Percentiles rank a stretch among this genome's conserved stretches.
phyloP scores from a whole-genome alignment of 2,888 invertebrate genomes.

The Trissolcus japonicus region DNA sequence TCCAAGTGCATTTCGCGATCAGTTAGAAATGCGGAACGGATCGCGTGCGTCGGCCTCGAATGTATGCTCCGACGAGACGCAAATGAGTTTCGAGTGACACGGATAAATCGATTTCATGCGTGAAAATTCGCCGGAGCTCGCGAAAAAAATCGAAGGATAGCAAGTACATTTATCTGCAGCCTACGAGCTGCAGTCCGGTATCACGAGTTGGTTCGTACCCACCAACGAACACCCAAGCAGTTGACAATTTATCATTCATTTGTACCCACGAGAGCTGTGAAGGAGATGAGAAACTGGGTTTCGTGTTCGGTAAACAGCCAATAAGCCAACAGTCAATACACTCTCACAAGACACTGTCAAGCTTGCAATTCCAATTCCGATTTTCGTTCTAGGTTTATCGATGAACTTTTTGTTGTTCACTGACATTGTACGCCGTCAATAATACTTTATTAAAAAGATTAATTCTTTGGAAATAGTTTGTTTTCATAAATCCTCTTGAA shows the following conservation, averaged over 20 bases:
- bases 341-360: slow-evolving; percentile 60
- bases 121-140: slow-evolving; percentile 54
- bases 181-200: slow-evolving; percentile 56
- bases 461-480: not conserved
- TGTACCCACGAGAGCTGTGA: slow-evolving; percentile 57
- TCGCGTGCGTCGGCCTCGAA: slow-evolving; percentile 36
- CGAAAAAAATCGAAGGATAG: slow-evolving; percentile 57
- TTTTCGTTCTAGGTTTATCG: slow-evolving; percentile 20
- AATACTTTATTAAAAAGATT: not conserved
- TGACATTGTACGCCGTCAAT: no score
- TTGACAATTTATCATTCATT: slow-evolving; percentile 59
- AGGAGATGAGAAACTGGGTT: slow-evolving; percentile 57
- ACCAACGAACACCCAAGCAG: slow-evolving; percentile 52
- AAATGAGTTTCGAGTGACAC: slow-evolving; percentile 58
- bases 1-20: slow-evolving; percentile 51
- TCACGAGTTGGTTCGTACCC: slow-evolving; percentile 50
- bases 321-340: slow-evolving; percentile 55
- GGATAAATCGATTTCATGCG: slow-evolving; percentile 57
- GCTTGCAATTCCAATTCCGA: slow-evolving; percentile 58
- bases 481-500: no score
- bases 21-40: slow-evolving; percentile 38
- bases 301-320: slow-evolving; percentile 58
- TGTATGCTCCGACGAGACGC: slow-evolving; percentile 46
- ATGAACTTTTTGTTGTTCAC: no score
- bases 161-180: slow-evolving; percentile 58